These are phyloP conservation scores for Suncus etruscus DNA, from an alignment of 2,113 vertebrate genomes.

Conservation along the genomic window DNA sequence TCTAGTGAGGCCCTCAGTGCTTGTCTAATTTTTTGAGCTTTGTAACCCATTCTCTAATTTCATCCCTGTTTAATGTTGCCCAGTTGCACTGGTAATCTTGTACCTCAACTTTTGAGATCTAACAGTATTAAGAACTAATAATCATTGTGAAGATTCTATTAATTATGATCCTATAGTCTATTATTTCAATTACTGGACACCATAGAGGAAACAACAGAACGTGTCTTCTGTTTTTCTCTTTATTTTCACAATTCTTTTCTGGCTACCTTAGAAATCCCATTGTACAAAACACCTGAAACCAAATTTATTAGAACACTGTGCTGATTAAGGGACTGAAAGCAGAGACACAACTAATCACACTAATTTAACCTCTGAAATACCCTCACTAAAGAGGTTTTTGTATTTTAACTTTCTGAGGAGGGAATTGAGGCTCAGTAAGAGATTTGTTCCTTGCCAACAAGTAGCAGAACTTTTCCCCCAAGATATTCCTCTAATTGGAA, in stretches of 20 bases:
- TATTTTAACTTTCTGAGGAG: conserved; percentile 46
- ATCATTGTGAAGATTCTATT: not conserved
- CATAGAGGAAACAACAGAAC: not conserved
- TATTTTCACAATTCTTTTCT: not conserved
- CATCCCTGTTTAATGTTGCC: not conserved
- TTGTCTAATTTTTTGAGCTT: not conserved
- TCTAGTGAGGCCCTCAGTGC: not conserved
- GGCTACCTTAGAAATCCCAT: not conserved
- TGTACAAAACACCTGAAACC: not conserved
- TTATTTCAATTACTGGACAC: conserved; percentile 29
- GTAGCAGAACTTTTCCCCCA: not conserved
- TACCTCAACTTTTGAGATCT: not conserved
- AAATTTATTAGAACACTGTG: conserved; percentile 1
- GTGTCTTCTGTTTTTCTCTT: not conserved
- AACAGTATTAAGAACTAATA: not conserved
- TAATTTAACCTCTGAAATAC: not conserved
- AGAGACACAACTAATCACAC: too few species aligned
- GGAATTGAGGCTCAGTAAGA: conserved; percentile 36
- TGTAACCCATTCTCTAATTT: not conserved
- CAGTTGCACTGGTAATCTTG: not conserved
- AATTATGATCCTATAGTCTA: not conserved
- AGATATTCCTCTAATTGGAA: conserved; percentile 23
- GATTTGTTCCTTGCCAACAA: conserved; percentile 24
- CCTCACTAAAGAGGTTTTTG: not conserved
- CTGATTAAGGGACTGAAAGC: too few species aligned